phyloP scores from a whole-genome alignment of 2,797 vertebrate genomes.

The Lepus townsendii region DNA sequence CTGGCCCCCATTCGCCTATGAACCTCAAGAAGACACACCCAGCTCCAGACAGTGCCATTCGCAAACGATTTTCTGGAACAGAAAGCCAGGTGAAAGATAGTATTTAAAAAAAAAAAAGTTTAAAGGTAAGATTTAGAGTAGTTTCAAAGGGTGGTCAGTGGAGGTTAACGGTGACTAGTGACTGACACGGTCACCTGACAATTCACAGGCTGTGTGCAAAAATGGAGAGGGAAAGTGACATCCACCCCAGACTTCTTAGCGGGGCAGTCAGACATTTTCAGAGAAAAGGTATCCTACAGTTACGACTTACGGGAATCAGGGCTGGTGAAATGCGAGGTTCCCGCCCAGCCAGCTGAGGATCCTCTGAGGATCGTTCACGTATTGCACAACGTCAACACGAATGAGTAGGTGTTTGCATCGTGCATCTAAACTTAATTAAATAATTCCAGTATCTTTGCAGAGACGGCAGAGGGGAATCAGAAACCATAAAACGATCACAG shows the following conservation, averaged over 20 bases:
- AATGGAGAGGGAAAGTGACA: background rate
- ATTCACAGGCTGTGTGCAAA: background rate
- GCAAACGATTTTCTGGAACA: background rate
- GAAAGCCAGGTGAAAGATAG: constrained; percentile 17
- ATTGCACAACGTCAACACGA: background rate
- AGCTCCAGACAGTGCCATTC: background rate
- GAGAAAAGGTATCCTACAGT: constrained; percentile 17
- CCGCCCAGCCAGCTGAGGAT: background rate
- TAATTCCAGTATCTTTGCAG: constrained; percentile 28
- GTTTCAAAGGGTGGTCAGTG: constrained; percentile 22
- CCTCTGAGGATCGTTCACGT: background rate
- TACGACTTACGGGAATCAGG: background rate
- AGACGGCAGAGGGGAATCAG: background rate
- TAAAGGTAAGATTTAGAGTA: constrained; percentile 5
- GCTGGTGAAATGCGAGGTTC: background rate
- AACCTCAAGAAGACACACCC: background rate
- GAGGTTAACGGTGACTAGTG: background rate
- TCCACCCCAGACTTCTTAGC: background rate
- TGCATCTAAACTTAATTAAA: constrained; percentile 32
- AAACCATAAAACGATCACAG: constrained; percentile 11
- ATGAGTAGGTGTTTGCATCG: constrained; percentile 2
- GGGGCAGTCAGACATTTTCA: constrained; percentile 2
- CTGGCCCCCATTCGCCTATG: background rate
- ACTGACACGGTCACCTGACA: constrained; percentile 11
- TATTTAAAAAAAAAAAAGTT: background rate